phyloP scores from a whole-genome alignment of 2,797 vertebrate genomes.

The Coregonus ussuriensis region DNA sequence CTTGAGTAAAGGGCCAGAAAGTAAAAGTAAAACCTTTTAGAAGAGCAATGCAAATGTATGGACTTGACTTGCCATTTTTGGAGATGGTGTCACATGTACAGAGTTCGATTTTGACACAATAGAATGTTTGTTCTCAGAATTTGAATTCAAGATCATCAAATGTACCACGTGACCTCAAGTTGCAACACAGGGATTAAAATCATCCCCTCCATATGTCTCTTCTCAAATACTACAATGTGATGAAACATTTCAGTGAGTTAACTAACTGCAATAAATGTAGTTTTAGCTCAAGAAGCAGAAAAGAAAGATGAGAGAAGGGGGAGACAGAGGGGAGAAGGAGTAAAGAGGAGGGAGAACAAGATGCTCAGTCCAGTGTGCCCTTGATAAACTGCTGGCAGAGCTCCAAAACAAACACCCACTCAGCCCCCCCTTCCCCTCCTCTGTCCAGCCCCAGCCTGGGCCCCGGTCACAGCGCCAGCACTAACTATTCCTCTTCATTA shows the following conservation, averaged over 20 bases:
- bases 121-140: neutral
- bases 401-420: constrained; percentile 64
- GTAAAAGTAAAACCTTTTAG: neutral
- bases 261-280: neutral
- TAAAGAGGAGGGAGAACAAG: constrained; percentile 43
- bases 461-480: constrained; percentile 7
- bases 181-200: neutral
- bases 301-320: constrained; percentile 34
- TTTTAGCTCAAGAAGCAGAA: constrained; percentile 10
- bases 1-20: constrained; percentile 4
- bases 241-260: neutral
- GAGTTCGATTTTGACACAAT: neutral
- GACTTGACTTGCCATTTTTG: neutral
- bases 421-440: constrained; percentile 24
- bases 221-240: neutral
- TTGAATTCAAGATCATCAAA: neutral
- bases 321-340: constrained; percentile 45
- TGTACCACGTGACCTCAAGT: too few relatives aligned
- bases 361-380: constrained; percentile 60
- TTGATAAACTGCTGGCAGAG: constrained; percentile 71
- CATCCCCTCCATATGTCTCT: neutral
- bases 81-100: neutral
- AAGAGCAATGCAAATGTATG: neutral
- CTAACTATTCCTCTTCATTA: constrained; percentile 76
- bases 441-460: constrained; percentile 3